Base-by-base conservation (phyloP, 1,140 invertebrate species). In the Drosophila yakuba region DNA sequence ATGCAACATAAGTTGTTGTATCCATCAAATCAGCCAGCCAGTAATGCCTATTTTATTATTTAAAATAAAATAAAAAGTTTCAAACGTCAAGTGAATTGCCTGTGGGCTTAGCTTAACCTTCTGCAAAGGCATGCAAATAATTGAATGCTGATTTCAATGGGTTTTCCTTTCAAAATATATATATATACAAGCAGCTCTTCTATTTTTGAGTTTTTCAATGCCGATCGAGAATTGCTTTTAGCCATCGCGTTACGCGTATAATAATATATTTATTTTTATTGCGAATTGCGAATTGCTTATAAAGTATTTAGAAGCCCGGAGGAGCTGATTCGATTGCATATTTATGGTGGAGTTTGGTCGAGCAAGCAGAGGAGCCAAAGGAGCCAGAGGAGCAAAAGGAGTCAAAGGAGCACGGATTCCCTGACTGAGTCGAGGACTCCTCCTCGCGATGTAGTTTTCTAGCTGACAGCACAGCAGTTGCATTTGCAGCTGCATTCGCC, bases 381-480 rank as follows among this genome's bases (percentile, higher is more conserved):
- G 20, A 47, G 12, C 12, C 28, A 32, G 1, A 8, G 28, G 28
- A 32, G 32, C 32, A 17, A 6, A 17, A 25, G 23, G 4, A 25
- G 43, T 10, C 28, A 32, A 8, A 32, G 28, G 28, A 32, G 32
- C 7, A 20, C 7, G 2, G 8, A 3, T 10, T 32, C 32, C 32
- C 8, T 32, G 7, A 32, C 32, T 8, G 32, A 32, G 7, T 32
- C 32, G 32, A 2, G 32, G 32, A 28, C n/a, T n/a, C n/a, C n/a
- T n/a, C n/a, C n/a, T 10, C 23, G 45, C 45, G 10, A 28, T 28
- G 48, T 51, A 15, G 48, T 51, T 51, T 51, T 51, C 48, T 32
- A 35, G 48, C n/a, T 51, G 48, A 35, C 28, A 32, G n/a, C 48
- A 51, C 48, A 51, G 23, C 48, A 51, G 25, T 51, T 45, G 43